A percentile compares a stretch with the other conserved stretches of the same genome.
phyloP scores from a whole-genome alignment of 2,797 vertebrate genomes.

The Delichon dasypus region DNA sequence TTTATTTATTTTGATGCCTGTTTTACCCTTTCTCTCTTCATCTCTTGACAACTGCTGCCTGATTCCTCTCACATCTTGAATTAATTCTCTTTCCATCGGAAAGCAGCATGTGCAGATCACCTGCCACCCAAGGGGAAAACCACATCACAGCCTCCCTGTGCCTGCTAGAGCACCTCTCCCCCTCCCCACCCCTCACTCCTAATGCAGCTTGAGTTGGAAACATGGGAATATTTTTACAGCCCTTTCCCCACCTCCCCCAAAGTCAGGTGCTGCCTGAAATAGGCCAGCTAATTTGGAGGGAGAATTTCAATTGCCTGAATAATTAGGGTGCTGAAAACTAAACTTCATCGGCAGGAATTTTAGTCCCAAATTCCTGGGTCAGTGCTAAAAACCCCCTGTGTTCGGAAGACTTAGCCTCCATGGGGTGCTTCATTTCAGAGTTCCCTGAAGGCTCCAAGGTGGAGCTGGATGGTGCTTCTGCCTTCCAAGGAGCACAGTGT shows the following conservation, averaged over 20 bases:
- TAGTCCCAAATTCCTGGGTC: background rate
- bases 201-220: background rate
- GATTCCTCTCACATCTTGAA: background rate
- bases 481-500: background rate
- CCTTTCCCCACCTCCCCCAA: background rate
- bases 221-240: background rate
- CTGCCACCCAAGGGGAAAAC: background rate
- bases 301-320: slow-evolving; percentile 3
- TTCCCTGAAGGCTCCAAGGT: background rate
- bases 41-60: background rate
- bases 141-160: background rate
- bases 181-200: background rate
- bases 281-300: background rate
- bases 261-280: background rate
- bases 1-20: background rate
- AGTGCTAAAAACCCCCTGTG: background rate
- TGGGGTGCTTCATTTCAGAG: background rate
- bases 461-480: background rate
- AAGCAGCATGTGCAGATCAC: background rate
- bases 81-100: background rate
- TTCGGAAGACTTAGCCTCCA: background rate
- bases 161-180: background rate
- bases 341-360: background rate
- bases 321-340: slow-evolving; percentile 2
- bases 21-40: background rate